Base-by-base conservation (phyloP, 35 echinoderm and acorn worm species). In the Eucidaris tribuloides region DNA sequence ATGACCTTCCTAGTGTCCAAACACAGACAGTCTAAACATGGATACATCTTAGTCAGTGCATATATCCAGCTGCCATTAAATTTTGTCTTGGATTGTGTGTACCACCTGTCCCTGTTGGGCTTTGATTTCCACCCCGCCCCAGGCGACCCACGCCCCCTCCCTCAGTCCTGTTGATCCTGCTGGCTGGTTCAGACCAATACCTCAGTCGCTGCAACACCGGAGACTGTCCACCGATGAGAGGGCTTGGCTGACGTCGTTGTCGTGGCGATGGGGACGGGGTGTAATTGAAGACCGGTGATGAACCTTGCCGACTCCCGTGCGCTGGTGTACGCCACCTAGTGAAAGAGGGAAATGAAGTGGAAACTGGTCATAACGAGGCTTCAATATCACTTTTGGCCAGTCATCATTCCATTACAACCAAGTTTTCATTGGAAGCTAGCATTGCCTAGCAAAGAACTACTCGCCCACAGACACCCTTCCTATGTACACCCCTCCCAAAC, bases 291-390 rank as follows among this genome's bases (percentile, higher is more conserved):
- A 9, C 48, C 9, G 48, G n/a, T 9, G 9, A 11, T 9, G 48
- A 52, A n/a, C 48, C 48, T 9, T 9, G 48, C 48, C 48, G 48
- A 11, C n/a, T 52, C 48, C 7, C n/a, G 7, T 41, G 68, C 24
- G 41, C 68, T 4, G 68, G 68, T 42, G 68, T 74, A 40, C 68
- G 68, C 68, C 68, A 74, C 44, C 68, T 74, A 41, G 9, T 52
- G 48, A 52, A 52, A 52, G n/a, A n/a, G n/a, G n/a, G n/a, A n/a
- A n/a, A n/a, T n/a, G n/a, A n/a, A n/a, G n/a, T n/a, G n/a, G n/a
- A n/a, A n/a, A n/a, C n/a, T n/a, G n/a, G n/a, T n/a, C n/a, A n/a
- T n/a, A n/a, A n/a, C n/a, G n/a, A n/a, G n/a, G n/a, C n/a, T n/a
- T n/a, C n/a, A n/a, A n/a, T n/a, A n/a, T n/a, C n/a, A n/a, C n/a